A percentile compares a stretch with the other conserved stretches of the same genome.
Conservation (phyloP, 2,888 invertebrate species). For the Phymatocera aterrima region DNA sequence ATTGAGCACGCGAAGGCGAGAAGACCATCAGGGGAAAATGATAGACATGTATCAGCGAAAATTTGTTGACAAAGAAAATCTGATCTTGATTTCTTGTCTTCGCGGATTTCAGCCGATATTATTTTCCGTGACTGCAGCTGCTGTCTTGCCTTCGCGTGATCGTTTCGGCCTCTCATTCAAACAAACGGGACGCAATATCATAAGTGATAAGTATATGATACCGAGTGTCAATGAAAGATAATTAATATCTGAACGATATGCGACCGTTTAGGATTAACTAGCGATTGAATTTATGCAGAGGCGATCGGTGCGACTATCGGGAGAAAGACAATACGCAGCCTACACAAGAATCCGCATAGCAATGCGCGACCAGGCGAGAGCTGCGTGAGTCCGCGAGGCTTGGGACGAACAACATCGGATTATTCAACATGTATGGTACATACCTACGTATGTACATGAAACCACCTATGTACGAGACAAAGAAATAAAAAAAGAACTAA, state of each 20-base stretch:
- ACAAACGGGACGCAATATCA: too few relatives aligned
- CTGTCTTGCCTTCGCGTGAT: too few relatives aligned
- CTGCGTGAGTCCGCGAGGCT: neutral
- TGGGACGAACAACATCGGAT: conserved; percentile 30
- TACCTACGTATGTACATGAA: neutral
- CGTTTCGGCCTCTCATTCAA: too few relatives aligned
- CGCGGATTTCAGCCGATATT: too few relatives aligned
- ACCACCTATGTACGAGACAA: neutral
- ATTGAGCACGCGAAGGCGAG: too few relatives aligned
- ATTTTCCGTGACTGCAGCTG: too few relatives aligned
- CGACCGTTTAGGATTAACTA: neutral
- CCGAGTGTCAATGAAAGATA: too few relatives aligned
- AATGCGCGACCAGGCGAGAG: neutral
- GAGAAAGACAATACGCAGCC: neutral
- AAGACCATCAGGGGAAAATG: too few relatives aligned
- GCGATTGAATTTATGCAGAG: conserved; percentile 10
- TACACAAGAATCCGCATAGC: conserved; percentile 6
- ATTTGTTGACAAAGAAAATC: too few relatives aligned
- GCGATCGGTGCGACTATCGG: neutral
- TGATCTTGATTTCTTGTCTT: too few relatives aligned
- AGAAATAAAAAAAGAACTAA: neutral
- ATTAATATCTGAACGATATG: neutral
- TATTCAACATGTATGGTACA: conserved; percentile 23
- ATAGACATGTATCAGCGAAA: too few relatives aligned
- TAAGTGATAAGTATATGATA: too few relatives aligned